These are phyloP conservation scores for Orius laevigatus DNA, from an alignment of 1,140 invertebrate genomes.

Conservation along the genomic window DNA sequence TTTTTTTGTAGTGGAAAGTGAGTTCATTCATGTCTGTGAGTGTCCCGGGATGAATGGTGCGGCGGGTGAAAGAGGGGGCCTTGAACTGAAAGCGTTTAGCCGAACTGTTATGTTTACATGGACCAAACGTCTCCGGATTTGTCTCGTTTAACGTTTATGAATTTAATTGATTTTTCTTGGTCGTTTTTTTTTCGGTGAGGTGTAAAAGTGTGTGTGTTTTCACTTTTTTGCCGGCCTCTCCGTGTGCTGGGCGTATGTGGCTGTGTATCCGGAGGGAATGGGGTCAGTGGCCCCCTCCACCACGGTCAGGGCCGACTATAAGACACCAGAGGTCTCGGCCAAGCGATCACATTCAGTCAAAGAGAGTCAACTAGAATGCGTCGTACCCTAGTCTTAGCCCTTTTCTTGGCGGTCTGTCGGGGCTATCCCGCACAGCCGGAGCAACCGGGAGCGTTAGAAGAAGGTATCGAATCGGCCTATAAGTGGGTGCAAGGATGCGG, in stretches of 20 bases:
- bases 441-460: constrained; percentile 23
- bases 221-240: constrained; percentile 4
- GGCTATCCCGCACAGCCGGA: constrained; percentile 13
- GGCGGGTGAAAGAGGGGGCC: too few relatives aligned
- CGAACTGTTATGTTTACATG: too few relatives aligned
- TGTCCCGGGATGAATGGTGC: too few relatives aligned
- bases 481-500: constrained; percentile 47
- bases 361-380: constrained; percentile 4
- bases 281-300: constrained; percentile 5
- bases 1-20: too few relatives aligned
- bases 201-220: constrained; percentile 9
- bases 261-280: constrained; percentile 10
- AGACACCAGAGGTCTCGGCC: constrained; percentile 2
- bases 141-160: too few relatives aligned
- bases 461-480: constrained; percentile 37
- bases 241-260: constrained; percentile 11
- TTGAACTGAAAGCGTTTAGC: too few relatives aligned
- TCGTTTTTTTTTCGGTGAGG: background rate
- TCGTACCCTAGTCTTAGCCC: constrained; percentile 18
- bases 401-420: constrained; percentile 8
- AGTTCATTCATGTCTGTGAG: too few relatives aligned
- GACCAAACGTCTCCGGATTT: too few relatives aligned
- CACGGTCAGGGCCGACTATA: constrained; percentile 10
- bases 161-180: constrained; percentile 8
- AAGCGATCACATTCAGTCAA: constrained; percentile 18